Conservation (phyloP, 35 echinoderm and acorn worm species). For the Ophiothrix spiculata region DNA sequence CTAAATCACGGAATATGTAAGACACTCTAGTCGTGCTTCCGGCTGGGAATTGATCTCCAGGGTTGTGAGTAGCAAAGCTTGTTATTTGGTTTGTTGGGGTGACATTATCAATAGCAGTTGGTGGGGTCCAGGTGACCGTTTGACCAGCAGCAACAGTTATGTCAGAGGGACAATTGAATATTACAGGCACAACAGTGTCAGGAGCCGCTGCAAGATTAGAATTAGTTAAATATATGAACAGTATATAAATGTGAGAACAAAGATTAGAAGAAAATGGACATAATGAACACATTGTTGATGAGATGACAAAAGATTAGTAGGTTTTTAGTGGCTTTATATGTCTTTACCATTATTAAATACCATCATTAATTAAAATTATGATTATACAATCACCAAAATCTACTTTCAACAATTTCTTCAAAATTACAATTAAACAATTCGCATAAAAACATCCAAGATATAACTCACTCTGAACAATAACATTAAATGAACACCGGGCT, state of each 20-base stretch:
- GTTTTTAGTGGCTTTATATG: no score
- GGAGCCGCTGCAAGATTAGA: not conserved
- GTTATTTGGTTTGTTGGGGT: not conserved
- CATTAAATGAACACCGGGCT: constrained; percentile 36
- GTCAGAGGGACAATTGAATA: constrained; percentile 44
- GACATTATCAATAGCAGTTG: constrained; percentile 50
- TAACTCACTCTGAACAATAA: constrained; percentile 50
- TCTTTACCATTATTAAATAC: no score
- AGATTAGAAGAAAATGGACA: no score
- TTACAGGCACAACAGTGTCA: constrained; percentile 14
- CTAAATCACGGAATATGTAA: constrained; percentile 63
- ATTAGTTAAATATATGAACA: no score
- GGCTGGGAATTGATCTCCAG: constrained; percentile 30
- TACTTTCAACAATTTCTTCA: no score
- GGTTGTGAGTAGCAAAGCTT: not conserved
- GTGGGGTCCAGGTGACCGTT: constrained; percentile 31
- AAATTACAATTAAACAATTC: no score
- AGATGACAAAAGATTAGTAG: no score
- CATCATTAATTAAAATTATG: no score
- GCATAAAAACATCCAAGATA: no score
- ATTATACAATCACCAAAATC: no score
- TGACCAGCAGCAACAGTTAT: not conserved
- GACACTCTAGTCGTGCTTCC: constrained; percentile 52
- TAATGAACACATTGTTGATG: no score
- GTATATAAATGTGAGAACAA: no score